Evolutionary conservation across 2,888 invertebrate genomes (phyloP), one percentile per base, ranked within the genome.

Genomic region (Platycheirus albimanus): DNA sequence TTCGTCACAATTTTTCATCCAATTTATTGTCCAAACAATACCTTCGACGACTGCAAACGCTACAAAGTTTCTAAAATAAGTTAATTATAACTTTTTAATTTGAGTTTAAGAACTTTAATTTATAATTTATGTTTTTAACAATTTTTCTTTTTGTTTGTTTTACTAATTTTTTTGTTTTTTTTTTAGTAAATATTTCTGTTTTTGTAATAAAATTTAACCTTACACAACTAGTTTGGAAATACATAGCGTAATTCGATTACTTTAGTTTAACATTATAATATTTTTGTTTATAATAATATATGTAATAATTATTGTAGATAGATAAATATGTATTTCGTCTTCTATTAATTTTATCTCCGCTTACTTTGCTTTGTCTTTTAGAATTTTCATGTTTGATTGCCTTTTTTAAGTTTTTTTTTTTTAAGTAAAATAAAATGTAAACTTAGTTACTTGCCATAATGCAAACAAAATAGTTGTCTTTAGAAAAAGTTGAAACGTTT

Each of bases 321-420:
- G 66, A 78, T 78, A 78, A 83, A 80, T 85, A 85, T 85, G 80
- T 85, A 80, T 72, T 75, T 81, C 85, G 77, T 77, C 80, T 58
- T 83, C 36, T 84, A 51, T 45, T 64, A 58, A 56, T 58, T 64
- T 64, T 64, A 78, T 67, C 70, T 83, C 67, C 64, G 75, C 70
- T 85, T 54, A 41, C 52, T 24, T 63, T 54, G 19, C 58, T 45
- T 17, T 47, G 4, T 43, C 11, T 70, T 70, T 63, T 77, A 85
- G 77, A 77, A 81, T 81, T 77, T 61, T 30, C n/a, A 24, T 45
- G 45, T 71, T 72, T 85, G 80, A 76, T 77, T 85, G 85, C 81
- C 77, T 67, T 84, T 64, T 63, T 33, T n/a, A n/a, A 33, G 41
- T 52, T 61, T 61, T 67, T 30, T 64, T 33, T 19, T 56, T 56